These are phyloP conservation scores for Dromius quadrimaculatus DNA, from an alignment of 2,888 invertebrate genomes.

Conservation along the genomic window DNA sequence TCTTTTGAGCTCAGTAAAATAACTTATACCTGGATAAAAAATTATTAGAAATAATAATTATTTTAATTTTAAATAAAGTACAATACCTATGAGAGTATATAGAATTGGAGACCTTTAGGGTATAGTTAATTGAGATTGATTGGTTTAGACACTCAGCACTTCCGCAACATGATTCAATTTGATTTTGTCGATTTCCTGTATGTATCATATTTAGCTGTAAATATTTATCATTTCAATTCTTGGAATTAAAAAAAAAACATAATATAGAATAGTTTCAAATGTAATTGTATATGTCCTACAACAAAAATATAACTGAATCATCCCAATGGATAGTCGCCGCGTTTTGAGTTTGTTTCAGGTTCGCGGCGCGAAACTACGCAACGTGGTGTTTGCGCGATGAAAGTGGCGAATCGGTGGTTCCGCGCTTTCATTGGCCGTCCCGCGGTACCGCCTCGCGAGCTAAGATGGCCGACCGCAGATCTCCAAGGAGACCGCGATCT, in stretches of 20 bases:
- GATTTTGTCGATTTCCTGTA: neutral
- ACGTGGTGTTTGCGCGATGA: conserved; percentile 28
- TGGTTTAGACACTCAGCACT: too few species aligned
- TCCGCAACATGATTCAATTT: too few species aligned
- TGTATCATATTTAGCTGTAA: neutral
- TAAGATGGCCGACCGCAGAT: conserved; percentile 60
- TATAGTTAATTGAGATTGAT: too few species aligned
- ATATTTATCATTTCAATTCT: conserved; percentile 5
- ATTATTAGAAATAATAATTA: too few species aligned
- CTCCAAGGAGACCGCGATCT: conserved; percentile 54
- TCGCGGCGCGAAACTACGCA: conserved; percentile 17
- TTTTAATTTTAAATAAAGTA: too few species aligned
- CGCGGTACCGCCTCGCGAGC: conserved; percentile 57
- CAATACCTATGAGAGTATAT: too few species aligned
- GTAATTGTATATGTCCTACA: conserved; percentile 1
- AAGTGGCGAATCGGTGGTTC: conserved; percentile 45
- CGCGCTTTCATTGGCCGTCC: conserved; percentile 54
- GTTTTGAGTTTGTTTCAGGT: conserved; percentile 1
- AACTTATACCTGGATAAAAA: too few species aligned
- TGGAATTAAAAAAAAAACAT: neutral
- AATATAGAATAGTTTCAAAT: neutral
- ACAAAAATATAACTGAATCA: conserved; percentile 29
- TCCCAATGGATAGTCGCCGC: conserved; percentile 7
- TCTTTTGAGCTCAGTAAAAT: too few species aligned
- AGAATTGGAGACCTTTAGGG: too few species aligned